Percentiles rank a stretch among this genome's conserved stretches.
phyloP scores from a whole-genome alignment of 2,888 invertebrate species.

The Ormyrus pomaceus region DNA sequence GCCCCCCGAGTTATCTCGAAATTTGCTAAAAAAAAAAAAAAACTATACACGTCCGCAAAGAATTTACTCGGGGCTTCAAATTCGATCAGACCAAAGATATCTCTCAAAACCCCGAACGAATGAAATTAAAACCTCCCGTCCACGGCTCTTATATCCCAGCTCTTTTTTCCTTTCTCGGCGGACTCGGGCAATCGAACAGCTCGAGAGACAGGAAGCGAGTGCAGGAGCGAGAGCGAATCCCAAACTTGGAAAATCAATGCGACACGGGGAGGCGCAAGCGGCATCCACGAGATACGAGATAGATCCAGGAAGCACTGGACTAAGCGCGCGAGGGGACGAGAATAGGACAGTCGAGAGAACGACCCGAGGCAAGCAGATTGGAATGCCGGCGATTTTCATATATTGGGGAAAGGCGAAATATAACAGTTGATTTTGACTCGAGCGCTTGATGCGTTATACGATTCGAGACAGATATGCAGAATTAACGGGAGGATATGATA shows the following conservation, averaged over 20 bases:
- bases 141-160: too few species aligned
- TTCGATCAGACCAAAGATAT: too few species aligned
- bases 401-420: neutral
- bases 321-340: too few species aligned
- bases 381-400: conserved; percentile 19
- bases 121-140: too few species aligned
- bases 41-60: too few species aligned
- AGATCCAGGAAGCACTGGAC: too few species aligned
- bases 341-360: neutral
- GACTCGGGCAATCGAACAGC: too few species aligned
- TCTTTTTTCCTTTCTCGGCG: too few species aligned
- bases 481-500: neutral
- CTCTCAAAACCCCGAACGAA: too few species aligned
- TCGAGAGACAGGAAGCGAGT: neutral
- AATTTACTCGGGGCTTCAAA: too few species aligned
- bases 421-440: conserved; percentile 37
- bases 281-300: neutral
- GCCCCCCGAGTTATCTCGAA: too few species aligned
- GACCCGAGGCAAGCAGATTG: neutral
- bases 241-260: conserved; percentile 49
- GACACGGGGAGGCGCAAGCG: conserved; percentile 14
- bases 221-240: neutral
- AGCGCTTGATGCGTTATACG: neutral
- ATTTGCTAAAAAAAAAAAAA: too few species aligned
- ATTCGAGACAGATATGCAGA: neutral